A percentile compares a stretch with the other conserved stretches of the same genome.
phyloP scores from a whole-genome alignment of 1,140 invertebrate genomes.

The Heliconius hewitsoni region DNA sequence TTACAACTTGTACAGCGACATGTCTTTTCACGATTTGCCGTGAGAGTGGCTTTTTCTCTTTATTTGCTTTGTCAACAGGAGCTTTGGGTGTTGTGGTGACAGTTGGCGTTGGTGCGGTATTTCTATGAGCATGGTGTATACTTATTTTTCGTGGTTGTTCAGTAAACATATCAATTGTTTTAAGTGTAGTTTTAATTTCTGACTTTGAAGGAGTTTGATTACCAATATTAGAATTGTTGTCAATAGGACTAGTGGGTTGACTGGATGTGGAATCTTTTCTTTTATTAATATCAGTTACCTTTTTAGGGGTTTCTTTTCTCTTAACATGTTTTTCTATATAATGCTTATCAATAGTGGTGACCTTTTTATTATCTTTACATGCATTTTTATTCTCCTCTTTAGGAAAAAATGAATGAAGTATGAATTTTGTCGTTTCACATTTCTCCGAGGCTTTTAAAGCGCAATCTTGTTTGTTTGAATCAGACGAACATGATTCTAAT shows the following conservation, averaged over 20 bases:
- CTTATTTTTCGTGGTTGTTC: slow-evolving; percentile 59
- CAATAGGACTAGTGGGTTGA: slow-evolving; percentile 61
- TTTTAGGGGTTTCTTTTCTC: slow-evolving; percentile 58
- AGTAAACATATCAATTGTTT: slow-evolving; percentile 71
- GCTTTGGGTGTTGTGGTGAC: background rate
- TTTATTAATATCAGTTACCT: slow-evolving; percentile 44
- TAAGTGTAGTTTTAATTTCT: slow-evolving; percentile 61
- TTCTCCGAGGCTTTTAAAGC: slow-evolving; percentile 51
- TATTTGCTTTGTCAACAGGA: slow-evolving; percentile 30
- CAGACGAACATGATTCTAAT: slow-evolving; percentile 47
- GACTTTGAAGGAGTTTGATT: slow-evolving; percentile 48
- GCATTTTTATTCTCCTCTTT: slow-evolving; percentile 44
- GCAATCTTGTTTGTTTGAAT: slow-evolving; percentile 51
- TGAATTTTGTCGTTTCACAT: slow-evolving; percentile 43
- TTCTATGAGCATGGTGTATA: slow-evolving; percentile 69
- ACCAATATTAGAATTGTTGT: slow-evolving; percentile 47
- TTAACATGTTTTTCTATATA: slow-evolving; percentile 71
- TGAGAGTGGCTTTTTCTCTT: slow-evolving; percentile 32
- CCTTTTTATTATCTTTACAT: slow-evolving; percentile 49
- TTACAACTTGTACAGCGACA: slow-evolving; percentile 46
- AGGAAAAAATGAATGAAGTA: slow-evolving; percentile 54
- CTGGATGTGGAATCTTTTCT: slow-evolving; percentile 59
- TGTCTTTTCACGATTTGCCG: slow-evolving; percentile 46
- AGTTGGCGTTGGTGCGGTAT: slow-evolving; percentile 48
- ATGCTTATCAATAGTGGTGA: slow-evolving; percentile 47